Evolutionary conservation across 2,888 invertebrate species (phyloP).

Genomic region (Ophonus ardosiacus): DNA sequence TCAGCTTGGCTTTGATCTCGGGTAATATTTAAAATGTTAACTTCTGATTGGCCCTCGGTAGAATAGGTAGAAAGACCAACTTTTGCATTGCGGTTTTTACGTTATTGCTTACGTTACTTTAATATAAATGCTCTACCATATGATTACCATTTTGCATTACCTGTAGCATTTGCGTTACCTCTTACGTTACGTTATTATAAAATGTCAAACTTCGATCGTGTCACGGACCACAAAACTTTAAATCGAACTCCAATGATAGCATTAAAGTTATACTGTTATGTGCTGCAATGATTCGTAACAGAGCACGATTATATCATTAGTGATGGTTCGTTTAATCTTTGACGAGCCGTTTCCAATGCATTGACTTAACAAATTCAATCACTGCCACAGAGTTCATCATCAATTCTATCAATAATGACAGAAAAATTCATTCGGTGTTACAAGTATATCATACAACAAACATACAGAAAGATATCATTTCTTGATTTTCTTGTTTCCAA

Average conservation of each 20-base stretch:
- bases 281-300: constrained; percentile 26
- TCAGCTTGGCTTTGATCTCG: no score
- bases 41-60: no score
- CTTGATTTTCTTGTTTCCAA: background rate
- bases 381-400: background rate
- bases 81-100: no score
- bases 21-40: no score
- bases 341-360: constrained; percentile 27
- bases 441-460: background rate
- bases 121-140: no score
- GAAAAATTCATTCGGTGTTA: constrained; percentile 7
- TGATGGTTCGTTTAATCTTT: constrained; percentile 10
- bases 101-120: no score
- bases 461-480: background rate
- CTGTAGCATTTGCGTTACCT: no score
- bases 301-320: constrained; percentile 52
- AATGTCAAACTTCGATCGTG: no score
- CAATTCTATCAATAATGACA: background rate
- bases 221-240: background rate
- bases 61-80: no score
- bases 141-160: no score
- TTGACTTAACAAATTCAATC: constrained; percentile 34
- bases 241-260: constrained; percentile 5
- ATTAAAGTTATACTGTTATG: constrained; percentile 24
- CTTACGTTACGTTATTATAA: no score